Percentiles rank a stretch among this genome's conserved stretches.
phyloP scores from a whole-genome alignment of 2,888 invertebrate genomes.

The Lysandra coridon region DNA sequence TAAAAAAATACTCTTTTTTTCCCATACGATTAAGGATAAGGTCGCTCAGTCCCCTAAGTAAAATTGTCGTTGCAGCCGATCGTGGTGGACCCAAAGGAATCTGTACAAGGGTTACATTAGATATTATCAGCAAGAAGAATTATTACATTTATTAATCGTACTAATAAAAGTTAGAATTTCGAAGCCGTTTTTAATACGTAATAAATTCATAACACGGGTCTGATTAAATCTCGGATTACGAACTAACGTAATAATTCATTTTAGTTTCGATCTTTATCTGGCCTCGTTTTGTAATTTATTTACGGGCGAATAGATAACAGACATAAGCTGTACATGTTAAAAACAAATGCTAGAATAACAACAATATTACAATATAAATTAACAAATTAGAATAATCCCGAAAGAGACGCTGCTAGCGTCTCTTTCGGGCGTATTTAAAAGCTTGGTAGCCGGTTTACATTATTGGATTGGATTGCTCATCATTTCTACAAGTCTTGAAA shows the following conservation, averaged over 20 bases:
- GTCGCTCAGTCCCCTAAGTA: not conserved
- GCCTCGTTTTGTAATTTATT: conserved; percentile 7
- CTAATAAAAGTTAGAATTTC: conserved; percentile 34
- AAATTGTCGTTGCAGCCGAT: not conserved
- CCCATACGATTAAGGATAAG: not conserved
- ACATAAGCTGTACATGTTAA: not conserved
- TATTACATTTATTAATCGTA: not conserved
- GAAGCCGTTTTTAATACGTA: conserved; percentile 35
- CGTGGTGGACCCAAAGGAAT: not conserved
- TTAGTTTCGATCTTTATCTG: conserved; percentile 4
- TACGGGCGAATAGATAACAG: not conserved
- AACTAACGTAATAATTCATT: conserved; percentile 26
- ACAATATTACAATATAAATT: not conserved
- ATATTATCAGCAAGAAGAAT: not conserved
- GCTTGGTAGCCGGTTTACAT: no score
- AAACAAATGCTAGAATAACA: not conserved
- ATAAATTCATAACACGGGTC: conserved; percentile 38
- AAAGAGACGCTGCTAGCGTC: no score
- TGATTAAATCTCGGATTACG: conserved; percentile 30
- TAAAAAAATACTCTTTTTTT: not conserved
- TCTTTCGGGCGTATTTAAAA: no score
- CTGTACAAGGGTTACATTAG: not conserved
- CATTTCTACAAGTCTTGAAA: no score
- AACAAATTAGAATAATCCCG: no score
- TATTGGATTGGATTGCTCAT: no score